Conservation (phyloP, 1,140 invertebrate species). For the Aphaenogaster ashmeadi region DNA sequence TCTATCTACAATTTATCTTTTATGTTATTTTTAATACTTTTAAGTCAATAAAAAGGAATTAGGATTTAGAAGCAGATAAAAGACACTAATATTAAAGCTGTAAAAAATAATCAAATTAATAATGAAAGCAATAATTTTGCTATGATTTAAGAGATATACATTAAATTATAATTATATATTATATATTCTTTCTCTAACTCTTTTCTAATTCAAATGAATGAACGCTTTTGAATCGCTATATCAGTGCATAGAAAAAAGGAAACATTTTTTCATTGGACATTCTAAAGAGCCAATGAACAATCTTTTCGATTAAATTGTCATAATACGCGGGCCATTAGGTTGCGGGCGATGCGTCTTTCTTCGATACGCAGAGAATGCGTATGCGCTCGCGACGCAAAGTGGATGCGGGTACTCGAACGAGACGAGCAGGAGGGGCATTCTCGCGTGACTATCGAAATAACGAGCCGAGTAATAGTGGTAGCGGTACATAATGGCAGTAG, state of each 20-base stretch:
- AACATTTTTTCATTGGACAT: neutral
- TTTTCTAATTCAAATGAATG: neutral
- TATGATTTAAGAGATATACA: neutral
- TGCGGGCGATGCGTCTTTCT: neutral
- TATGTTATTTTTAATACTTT: neutral
- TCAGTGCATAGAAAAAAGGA: neutral
- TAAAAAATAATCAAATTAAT: slow-evolving; percentile 1
- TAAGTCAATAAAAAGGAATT: slow-evolving; percentile 15
- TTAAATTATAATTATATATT: neutral
- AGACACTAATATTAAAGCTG: neutral
- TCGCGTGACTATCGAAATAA: slow-evolving; percentile 73
- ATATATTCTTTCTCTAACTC: neutral
- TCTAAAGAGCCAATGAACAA: neutral
- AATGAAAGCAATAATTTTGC: neutral
- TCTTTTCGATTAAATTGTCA: neutral
- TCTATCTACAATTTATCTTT: neutral
- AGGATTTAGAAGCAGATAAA: neutral
- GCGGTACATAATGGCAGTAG: slow-evolving; percentile 62
- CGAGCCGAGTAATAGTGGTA: slow-evolving; percentile 67
- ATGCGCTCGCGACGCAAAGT: slow-evolving; percentile 38
- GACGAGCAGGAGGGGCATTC: neutral
- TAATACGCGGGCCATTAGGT: neutral
- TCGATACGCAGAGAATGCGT: neutral
- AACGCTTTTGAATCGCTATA: neutral
- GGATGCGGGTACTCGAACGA: slow-evolving; percentile 54